A percentile compares a stretch with the other conserved stretches of the same genome.
These are phyloP conservation scores for Dicycla oo DNA, from an alignment of 2,888 invertebrate species.

Conservation along the genomic window DNA sequence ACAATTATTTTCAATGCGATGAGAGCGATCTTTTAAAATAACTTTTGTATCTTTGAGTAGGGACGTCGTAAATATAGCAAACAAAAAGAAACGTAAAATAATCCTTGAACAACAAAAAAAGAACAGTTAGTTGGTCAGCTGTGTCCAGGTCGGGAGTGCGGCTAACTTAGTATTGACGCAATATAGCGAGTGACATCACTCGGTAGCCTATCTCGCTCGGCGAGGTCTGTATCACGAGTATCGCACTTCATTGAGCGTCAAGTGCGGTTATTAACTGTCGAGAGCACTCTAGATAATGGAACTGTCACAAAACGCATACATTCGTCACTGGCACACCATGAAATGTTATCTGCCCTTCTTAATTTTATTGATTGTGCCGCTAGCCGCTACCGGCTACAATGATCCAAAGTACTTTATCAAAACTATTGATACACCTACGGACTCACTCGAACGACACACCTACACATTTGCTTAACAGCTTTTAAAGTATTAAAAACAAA, in stretches of 20 bases:
- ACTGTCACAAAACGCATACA: constrained; percentile 80
- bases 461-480: constrained; percentile 23
- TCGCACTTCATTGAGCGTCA: constrained; percentile 77
- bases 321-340: constrained; percentile 70
- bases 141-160: constrained; percentile 8
- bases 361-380: constrained; percentile 60
- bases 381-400: constrained; percentile 45
- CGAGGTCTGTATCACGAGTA: constrained; percentile 72
- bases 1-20: not conserved
- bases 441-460: constrained; percentile 30
- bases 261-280: constrained; percentile 86
- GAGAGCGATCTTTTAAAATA: no score
- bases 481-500: constrained; percentile 13
- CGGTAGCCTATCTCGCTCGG: constrained; percentile 75
- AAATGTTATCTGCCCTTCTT: constrained; percentile 70
- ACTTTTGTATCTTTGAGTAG: not conserved
- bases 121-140: constrained; percentile 44
- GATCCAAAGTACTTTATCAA: constrained; percentile 43
- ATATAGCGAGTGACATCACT: constrained; percentile 76
- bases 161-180: constrained; percentile 72
- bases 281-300: constrained; percentile 89
- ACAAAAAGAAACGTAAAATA: constrained; percentile 16
- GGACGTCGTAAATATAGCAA: not conserved
- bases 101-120: constrained; percentile 32
- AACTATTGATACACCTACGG: constrained; percentile 48